Evolutionary conservation across 2,113 vertebrate genomes (phyloP).

Genomic region (Vombatus ursinus): DNA sequence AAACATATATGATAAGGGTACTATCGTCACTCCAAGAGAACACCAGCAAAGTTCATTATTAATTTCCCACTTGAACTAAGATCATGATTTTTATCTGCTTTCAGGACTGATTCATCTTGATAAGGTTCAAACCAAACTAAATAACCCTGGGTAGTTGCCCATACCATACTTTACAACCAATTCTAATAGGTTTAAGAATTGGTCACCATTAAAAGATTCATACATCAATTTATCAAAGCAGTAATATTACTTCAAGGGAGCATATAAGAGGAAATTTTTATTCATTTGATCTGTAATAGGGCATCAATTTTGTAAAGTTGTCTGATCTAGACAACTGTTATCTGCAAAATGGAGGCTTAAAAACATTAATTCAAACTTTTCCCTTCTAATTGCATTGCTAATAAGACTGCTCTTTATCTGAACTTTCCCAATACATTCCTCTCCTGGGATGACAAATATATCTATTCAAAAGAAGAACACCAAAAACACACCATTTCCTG

Average conservation of each 20-base stretch:
- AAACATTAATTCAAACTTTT: constrained; percentile 71
- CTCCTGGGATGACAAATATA: constrained; percentile 50
- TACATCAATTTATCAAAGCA: constrained; percentile 68
- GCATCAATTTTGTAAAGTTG: constrained; percentile 70
- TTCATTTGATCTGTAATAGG: constrained; percentile 71
- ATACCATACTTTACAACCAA: constrained; percentile 69
- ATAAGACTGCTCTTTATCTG: constrained; percentile 51
- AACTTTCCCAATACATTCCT: constrained; percentile 63
- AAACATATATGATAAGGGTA: constrained; percentile 66
- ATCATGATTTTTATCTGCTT: constrained; percentile 27
- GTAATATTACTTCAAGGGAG: constrained; percentile 62
- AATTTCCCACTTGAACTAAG: constrained; percentile 64
- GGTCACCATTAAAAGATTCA: constrained; percentile 61
- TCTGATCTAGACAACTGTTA: constrained; percentile 66
- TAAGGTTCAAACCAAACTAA: constrained; percentile 70
- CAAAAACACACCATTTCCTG: constrained; percentile 68
- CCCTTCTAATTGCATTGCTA: constrained; percentile 62
- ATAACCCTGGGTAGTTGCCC: constrained; percentile 59
- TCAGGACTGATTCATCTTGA: constrained; percentile 48
- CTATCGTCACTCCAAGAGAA: constrained; percentile 64
- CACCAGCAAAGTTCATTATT: constrained; percentile 65
- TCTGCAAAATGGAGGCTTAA: constrained; percentile 69
- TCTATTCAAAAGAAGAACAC: constrained; percentile 66
- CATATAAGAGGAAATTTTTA: constrained; percentile 68
- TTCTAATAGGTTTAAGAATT: constrained; percentile 52